phyloP scores from a whole-genome alignment of 2,113 vertebrate species.

The Bostrychus sinensis region DNA sequence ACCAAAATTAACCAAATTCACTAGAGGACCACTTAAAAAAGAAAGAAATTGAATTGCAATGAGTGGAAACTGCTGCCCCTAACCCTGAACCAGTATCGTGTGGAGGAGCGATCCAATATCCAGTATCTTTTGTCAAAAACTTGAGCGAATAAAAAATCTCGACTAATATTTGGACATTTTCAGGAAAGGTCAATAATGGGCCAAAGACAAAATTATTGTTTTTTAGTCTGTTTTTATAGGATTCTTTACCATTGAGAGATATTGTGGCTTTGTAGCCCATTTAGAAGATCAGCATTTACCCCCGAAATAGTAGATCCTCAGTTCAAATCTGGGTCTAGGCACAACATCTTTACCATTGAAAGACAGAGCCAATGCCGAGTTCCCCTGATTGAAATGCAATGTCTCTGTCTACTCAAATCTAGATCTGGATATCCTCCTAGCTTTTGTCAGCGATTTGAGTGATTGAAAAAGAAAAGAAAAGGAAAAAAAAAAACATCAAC shows the following conservation, averaged over 20 bases:
- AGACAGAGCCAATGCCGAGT: too few relatives aligned
- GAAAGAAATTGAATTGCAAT: conserved; percentile 5
- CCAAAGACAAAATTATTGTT: neutral
- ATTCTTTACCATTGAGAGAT: too few relatives aligned
- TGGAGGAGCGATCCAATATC: conserved; percentile 42
- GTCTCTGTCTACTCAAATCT: neutral
- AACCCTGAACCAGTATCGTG: conserved; percentile 28
- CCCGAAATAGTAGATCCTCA: too few relatives aligned
- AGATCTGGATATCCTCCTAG: neutral
- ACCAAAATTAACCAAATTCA: conserved; percentile 28
- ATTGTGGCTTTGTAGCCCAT: too few relatives aligned
- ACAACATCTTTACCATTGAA: too few relatives aligned
- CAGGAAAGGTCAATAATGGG: neutral
- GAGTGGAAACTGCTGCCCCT: conserved; percentile 27
- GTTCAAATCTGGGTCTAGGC: too few relatives aligned
- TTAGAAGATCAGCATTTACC: too few relatives aligned
- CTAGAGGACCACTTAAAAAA: conserved; percentile 43
- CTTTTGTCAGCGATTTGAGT: neutral
- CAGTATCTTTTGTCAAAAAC: conserved; percentile 40
- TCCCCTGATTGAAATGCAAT: too few relatives aligned
- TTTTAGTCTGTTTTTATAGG: too few relatives aligned
- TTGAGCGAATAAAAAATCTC: too few relatives aligned
- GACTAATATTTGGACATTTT: too few relatives aligned
- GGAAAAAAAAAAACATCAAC: too few relatives aligned
- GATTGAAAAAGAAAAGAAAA: conserved; percentile 29